Evolutionary conservation across 2,888 invertebrate species (phyloP).

Genomic region (Acheta domesticus): DNA sequence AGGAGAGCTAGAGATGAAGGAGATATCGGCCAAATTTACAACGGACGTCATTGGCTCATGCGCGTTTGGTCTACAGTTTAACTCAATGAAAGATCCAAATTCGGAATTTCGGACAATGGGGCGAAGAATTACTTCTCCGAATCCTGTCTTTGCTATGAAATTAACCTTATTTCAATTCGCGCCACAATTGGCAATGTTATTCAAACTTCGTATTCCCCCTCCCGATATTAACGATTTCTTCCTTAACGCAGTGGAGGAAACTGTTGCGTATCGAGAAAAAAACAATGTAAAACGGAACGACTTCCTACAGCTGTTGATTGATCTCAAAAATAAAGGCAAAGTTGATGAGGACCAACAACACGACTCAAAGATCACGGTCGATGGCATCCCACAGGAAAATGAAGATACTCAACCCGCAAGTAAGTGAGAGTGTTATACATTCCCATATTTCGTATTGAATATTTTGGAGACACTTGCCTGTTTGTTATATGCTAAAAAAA

Average conservation of each 20-base stretch:
- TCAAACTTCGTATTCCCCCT: constrained; percentile 45
- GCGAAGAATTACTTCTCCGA: constrained; percentile 38
- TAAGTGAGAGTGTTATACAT: no score
- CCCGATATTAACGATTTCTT: constrained; percentile 50
- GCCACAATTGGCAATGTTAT: constrained; percentile 43
- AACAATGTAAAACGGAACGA: constrained; percentile 53
- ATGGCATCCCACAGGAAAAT: no score
- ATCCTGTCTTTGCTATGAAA: constrained; percentile 36
- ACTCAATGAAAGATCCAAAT: constrained; percentile 36
- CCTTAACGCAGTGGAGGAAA: constrained; percentile 49
- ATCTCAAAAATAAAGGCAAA: constrained; percentile 50
- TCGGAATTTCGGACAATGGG: constrained; percentile 38
- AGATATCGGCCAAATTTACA: constrained; percentile 44
- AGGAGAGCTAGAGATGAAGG: constrained; percentile 42
- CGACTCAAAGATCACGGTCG: no score
- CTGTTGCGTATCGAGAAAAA: constrained; percentile 51
- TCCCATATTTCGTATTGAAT: no score
- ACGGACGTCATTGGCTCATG: constrained; percentile 51
- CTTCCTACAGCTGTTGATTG: constrained; percentile 56
- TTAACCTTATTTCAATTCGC: constrained; percentile 44
- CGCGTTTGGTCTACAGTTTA: constrained; percentile 49
- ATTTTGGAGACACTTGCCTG: no score
- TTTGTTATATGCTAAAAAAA: no score
- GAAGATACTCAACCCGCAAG: no score
- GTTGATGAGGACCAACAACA: constrained; percentile 41